Evolutionary conservation across 2,888 invertebrate genomes (phyloP).

Genomic region (Craniophora ligustri): DNA sequence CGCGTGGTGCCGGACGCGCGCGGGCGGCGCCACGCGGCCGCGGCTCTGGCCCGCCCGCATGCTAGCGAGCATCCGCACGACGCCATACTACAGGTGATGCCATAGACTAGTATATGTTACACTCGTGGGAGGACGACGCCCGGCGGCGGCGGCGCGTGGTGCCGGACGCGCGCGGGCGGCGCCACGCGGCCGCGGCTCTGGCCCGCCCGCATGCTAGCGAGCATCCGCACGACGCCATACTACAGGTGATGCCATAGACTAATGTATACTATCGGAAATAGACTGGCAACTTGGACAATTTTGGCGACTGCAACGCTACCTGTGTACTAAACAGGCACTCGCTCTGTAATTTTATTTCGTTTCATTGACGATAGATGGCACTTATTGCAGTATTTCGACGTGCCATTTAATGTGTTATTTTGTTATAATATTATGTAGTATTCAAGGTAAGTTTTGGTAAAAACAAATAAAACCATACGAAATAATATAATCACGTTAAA

Average conservation of each 20-base stretch:
- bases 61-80: conserved; percentile 94
- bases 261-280: neutral
- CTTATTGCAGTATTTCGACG: no score
- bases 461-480: no score
- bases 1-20: conserved; percentile 98
- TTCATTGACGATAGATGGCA: no score
- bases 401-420: no score
- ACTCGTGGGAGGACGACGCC: conserved; percentile 95
- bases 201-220: conserved; percentile 94
- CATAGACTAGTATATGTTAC: neutral
- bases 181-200: conserved; percentile 96
- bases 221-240: conserved; percentile 94
- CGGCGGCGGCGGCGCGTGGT: conserved; percentile 97
- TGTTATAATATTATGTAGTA: no score
- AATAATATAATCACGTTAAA: no score
- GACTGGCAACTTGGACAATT: no score
- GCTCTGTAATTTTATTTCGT: no score
- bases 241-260: conserved; percentile 88
- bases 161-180: conserved; percentile 97
- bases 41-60: conserved; percentile 93
- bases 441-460: no score
- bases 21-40: conserved; percentile 97
- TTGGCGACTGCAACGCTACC: no score
- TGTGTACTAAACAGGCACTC: no score
- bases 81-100: conserved; percentile 94